Evolutionary conservation across 2,113 vertebrate genomes (phyloP).

Genomic region (Physeter macrocephalus): DNA sequence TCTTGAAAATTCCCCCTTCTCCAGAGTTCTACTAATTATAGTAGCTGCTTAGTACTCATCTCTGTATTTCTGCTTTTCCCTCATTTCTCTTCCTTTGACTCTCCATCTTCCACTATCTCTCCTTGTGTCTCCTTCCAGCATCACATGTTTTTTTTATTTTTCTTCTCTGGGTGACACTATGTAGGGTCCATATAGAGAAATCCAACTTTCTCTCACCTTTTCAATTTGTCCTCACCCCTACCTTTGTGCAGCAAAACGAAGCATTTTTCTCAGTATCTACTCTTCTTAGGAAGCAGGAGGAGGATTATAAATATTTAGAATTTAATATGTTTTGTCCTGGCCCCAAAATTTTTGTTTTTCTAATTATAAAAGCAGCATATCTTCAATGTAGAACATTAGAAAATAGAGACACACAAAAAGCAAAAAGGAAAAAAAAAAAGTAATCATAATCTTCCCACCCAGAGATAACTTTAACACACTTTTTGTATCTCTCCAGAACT

Average conservation of each 20-base stretch:
- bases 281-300: neutral
- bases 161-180: neutral
- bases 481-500: neutral
- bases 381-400: neutral
- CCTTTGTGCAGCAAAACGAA: neutral
- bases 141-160: neutral
- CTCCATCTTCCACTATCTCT: neutral
- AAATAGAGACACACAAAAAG: neutral
- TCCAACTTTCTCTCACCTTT: neutral
- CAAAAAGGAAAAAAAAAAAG: neutral
- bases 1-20: neutral
- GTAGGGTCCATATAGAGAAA: neutral
- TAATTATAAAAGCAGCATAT: neutral
- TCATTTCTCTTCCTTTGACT: neutral
- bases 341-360: neutral
- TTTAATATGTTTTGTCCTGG: neutral
- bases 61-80: neutral
- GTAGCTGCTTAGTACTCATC: neutral
- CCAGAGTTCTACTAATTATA: neutral
- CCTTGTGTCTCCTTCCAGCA: neutral
- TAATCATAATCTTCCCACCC: neutral
- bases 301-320: conserved; percentile 10
- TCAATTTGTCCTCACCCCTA: neutral
- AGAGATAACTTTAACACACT: neutral
- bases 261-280: neutral